Evolutionary conservation across 2,797 vertebrate species (phyloP).

Genomic region (Cyclura pinguis): DNA sequence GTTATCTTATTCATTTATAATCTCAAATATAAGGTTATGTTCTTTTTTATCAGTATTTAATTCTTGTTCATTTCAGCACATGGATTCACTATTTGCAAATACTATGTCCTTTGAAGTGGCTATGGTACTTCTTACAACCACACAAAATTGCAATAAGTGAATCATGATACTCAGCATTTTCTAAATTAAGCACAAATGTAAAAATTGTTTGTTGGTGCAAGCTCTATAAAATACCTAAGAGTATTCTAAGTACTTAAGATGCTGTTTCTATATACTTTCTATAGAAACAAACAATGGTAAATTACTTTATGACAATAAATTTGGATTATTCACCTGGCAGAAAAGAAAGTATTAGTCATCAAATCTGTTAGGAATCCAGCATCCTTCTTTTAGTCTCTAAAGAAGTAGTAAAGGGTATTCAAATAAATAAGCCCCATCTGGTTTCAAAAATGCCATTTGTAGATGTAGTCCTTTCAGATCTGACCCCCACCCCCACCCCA

Average conservation of each 20-base stretch:
- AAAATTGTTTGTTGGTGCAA: neutral
- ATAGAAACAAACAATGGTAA: neutral
- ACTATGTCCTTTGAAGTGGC: neutral
- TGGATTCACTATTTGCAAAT: neutral
- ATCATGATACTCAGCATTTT: neutral
- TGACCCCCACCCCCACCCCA: neutral
- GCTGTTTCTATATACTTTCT: neutral
- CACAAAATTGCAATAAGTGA: neutral
- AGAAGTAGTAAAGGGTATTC: neutral
- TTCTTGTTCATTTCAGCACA: neutral
- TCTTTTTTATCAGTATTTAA: constrained; percentile 1
- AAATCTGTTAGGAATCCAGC: constrained; percentile 11
- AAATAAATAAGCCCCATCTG: neutral
- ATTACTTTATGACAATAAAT: neutral
- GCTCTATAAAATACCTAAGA: neutral
- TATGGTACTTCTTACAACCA: neutral
- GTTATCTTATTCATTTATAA: constrained; percentile 7
- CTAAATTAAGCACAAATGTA: neutral
- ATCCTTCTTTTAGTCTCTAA: neutral
- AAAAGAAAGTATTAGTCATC: neutral
- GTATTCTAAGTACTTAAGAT: neutral
- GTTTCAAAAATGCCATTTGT: neutral
- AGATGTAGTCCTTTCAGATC: constrained; percentile 8
- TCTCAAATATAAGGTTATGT: neutral
- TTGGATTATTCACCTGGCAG: neutral